Percentiles rank a stretch among this genome's conserved stretches.
Conservation (phyloP, 1,140 invertebrate genomes). For the Nasonia longicornis region DNA sequence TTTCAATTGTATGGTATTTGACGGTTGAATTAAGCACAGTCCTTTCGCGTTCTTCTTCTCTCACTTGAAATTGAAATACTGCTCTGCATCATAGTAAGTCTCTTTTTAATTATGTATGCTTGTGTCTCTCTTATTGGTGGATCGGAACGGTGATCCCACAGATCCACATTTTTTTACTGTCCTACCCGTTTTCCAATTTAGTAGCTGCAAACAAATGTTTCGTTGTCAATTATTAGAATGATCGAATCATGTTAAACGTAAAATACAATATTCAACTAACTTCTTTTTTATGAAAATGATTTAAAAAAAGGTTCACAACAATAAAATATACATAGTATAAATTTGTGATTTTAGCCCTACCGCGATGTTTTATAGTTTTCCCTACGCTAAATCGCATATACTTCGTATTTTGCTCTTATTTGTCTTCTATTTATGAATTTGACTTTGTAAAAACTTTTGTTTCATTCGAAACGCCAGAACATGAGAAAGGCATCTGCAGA, state of each 20-base stretch:
- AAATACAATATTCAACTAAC: constrained; percentile 7
- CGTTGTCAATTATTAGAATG: constrained; percentile 26
- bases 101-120: constrained; percentile 8
- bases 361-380: constrained; percentile 37
- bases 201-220: constrained; percentile 41
- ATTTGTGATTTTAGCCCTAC: constrained; percentile 41
- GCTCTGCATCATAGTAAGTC: constrained; percentile 27
- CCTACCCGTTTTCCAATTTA: constrained; percentile 37
- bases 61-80: constrained; percentile 24
- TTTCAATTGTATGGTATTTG: not conserved
- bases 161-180: constrained; percentile 36
- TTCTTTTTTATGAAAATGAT: constrained; percentile 18
- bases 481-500: constrained; percentile 47
- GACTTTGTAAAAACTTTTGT: constrained; percentile 47
- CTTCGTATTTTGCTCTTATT: constrained; percentile 38
- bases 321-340: constrained; percentile 23
- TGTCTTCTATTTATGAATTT: constrained; percentile 43
- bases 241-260: not conserved
- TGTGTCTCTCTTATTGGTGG: constrained; percentile 30
- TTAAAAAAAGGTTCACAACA: constrained; percentile 32
- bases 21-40: constrained; percentile 6
- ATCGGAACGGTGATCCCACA: constrained; percentile 38
- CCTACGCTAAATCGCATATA: constrained; percentile 34
- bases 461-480: constrained; percentile 44
- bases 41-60: not conserved